Evolutionary conservation across 2,113 vertebrate genomes (phyloP).

Genomic region (Cygnus atratus): DNA sequence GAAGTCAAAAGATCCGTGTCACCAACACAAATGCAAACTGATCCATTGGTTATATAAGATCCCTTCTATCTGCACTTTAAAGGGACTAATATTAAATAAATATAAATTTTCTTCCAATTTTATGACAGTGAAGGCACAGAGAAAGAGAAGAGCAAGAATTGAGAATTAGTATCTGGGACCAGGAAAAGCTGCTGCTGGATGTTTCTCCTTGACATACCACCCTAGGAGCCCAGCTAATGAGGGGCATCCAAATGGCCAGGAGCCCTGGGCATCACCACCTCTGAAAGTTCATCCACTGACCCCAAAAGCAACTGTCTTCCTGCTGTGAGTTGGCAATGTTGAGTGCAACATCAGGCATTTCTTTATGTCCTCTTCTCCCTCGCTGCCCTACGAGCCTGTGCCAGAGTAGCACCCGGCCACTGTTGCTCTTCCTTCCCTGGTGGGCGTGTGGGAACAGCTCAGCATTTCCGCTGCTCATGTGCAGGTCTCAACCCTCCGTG

Average conservation of each 20-base stretch:
- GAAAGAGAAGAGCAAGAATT: neutral
- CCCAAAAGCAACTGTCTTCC: neutral
- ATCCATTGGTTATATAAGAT: neutral
- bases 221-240: neutral
- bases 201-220: neutral
- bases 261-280: neutral
- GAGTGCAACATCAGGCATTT: accelerated
- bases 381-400: neutral
- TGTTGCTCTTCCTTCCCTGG: accelerated
- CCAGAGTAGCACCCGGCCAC: accelerated
- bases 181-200: neutral
- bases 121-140: neutral
- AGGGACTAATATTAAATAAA: neutral
- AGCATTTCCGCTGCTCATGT: accelerated
- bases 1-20: neutral
- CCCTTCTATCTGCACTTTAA: neutral
- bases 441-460: accelerated
- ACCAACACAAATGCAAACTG: neutral
- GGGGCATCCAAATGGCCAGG: neutral
- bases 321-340: neutral
- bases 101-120: neutral
- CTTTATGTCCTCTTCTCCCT: neutral
- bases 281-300: neutral
- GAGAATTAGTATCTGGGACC: neutral
- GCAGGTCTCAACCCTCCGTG: neutral